Conservation (phyloP, 2,888 invertebrate genomes). For the Pollenia amentaria region DNA sequence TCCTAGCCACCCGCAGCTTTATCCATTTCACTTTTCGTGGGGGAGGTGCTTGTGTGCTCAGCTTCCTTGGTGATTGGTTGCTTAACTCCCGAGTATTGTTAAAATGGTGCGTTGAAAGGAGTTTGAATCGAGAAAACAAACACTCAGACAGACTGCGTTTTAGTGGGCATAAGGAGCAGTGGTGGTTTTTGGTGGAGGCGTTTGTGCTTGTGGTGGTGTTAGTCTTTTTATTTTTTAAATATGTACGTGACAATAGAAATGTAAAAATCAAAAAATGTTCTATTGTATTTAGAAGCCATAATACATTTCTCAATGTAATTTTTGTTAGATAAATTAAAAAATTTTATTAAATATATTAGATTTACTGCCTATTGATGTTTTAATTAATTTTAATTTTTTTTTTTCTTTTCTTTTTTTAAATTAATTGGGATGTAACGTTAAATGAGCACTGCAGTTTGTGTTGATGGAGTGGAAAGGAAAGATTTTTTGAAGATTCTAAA, state of each 20-base stretch:
- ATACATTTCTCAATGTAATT: neutral
- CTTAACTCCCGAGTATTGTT: conserved; percentile 73
- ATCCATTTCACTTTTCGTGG: conserved; percentile 73
- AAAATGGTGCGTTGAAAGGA: conserved; percentile 58
- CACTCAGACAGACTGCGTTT: conserved; percentile 43
- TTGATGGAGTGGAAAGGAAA: conserved; percentile 2
- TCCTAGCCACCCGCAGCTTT: conserved; percentile 69
- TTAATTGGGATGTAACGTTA: neutral
- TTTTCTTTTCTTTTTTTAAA: neutral
- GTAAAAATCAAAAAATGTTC: neutral
- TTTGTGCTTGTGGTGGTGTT: neutral
- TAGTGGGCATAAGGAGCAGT: conserved; percentile 28
- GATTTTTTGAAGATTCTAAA: conserved; percentile 21
- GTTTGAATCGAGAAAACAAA: conserved; percentile 51
- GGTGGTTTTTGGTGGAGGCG: conserved; percentile 28
- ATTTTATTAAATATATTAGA: neutral
- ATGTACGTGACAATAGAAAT: neutral
- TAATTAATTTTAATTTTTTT: neutral
- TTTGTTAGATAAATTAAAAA: neutral
- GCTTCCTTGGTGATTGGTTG: conserved; percentile 77
- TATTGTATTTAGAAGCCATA: too few species aligned
- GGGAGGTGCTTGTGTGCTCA: conserved; percentile 76
- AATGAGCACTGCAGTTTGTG: neutral
- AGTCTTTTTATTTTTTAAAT: too few species aligned
- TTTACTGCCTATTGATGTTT: neutral